These are phyloP conservation scores for Drosophila rufa DNA, from an alignment of 1,140 invertebrate species.

Conservation along the genomic window DNA sequence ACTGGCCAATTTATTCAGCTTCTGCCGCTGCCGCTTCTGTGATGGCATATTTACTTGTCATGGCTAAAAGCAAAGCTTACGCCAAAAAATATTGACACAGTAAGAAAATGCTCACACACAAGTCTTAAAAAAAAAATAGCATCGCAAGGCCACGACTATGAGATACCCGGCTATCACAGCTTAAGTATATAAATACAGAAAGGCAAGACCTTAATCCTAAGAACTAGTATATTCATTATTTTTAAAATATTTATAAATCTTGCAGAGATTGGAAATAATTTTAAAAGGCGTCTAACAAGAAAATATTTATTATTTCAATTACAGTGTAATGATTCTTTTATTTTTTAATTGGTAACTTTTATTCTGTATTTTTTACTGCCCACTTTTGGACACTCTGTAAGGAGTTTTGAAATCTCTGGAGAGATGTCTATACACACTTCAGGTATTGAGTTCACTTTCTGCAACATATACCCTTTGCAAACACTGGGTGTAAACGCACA, in stretches of 20 bases:
- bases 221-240: too few species aligned
- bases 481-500: slow-evolving; percentile 11
- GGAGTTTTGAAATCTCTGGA: background rate
- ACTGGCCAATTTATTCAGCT: slow-evolving; percentile 69
- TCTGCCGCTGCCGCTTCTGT: slow-evolving; percentile 44
- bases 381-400: background rate
- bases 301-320: too few species aligned
- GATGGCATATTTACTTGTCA: slow-evolving; percentile 77
- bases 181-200: background rate
- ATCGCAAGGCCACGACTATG: background rate
- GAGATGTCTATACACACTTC: too few species aligned
- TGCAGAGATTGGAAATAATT: too few species aligned
- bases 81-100: slow-evolving; percentile 82
- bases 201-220: too few species aligned
- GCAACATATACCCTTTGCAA: background rate
- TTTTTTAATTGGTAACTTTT: background rate
- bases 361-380: background rate
- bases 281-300: too few species aligned
- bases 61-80: slow-evolving; percentile 81
- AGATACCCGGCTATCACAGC: background rate
- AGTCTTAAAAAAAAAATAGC: background rate
- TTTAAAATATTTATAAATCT: too few species aligned
- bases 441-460: background rate
- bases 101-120: slow-evolving; percentile 54
- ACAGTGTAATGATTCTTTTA: too few species aligned